These are phyloP conservation scores for Gambusia holbrooki DNA, from an alignment of 2,113 vertebrate genomes.

Conservation along the genomic window DNA sequence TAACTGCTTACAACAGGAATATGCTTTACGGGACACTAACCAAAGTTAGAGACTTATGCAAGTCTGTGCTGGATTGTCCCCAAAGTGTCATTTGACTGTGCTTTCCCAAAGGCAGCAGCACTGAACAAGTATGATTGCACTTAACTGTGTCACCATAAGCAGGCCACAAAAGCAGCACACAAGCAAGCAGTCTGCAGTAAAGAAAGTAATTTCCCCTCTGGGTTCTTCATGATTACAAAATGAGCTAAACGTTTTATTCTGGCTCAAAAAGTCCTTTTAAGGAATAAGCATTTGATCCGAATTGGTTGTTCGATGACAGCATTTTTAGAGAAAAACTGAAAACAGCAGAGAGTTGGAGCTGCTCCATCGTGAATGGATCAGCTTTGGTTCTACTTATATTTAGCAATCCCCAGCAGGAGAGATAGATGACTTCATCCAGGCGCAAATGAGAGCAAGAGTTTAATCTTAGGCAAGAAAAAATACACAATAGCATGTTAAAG, in stretches of 20 bases:
- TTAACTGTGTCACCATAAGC: constrained; percentile 47
- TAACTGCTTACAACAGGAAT: neutral
- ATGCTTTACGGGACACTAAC: neutral
- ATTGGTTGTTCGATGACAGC: constrained; percentile 70
- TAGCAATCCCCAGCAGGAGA: constrained; percentile 44
- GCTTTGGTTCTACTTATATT: constrained; percentile 60
- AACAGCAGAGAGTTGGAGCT: constrained; percentile 34
- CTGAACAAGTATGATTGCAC: constrained; percentile 50
- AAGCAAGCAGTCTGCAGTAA: constrained; percentile 38
- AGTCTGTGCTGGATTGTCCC: neutral
- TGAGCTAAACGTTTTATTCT: constrained; percentile 62
- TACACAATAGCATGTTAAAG: neutral
- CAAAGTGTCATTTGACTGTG: constrained; percentile 1
- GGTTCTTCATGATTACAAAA: constrained; percentile 68
- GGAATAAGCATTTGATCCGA: constrained; percentile 74
- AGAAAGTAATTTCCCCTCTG: constrained; percentile 46
- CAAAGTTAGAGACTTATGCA: neutral
- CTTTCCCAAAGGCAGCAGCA: constrained; percentile 35
- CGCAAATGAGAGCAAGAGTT: neutral
- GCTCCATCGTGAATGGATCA: constrained; percentile 57
- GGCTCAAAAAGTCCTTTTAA: constrained; percentile 73
- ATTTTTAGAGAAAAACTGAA: constrained; percentile 49
- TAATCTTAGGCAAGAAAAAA: neutral
- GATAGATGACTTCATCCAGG: constrained; percentile 58
- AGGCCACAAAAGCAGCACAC: constrained; percentile 37